Conservation (phyloP, 2,797 vertebrate genomes). For the Danio choprae region DNA sequence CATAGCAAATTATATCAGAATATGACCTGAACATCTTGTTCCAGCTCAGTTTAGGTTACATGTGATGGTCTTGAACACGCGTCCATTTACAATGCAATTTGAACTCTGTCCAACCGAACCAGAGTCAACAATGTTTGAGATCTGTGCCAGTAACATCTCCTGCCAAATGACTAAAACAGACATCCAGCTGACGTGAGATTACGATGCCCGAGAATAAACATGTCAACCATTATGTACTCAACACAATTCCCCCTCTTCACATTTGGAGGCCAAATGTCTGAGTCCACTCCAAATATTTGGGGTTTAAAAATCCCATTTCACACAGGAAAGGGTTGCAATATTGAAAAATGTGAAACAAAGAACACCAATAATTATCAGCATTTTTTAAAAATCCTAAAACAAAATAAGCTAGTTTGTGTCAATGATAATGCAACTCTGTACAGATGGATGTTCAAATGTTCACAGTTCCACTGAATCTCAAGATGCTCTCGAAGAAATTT, state of each 20-base stretch:
- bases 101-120: slow-evolving; percentile 25
- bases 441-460: not conserved
- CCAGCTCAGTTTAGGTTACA: slow-evolving; percentile 1
- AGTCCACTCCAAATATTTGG: not conserved
- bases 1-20: not conserved
- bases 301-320: not conserved
- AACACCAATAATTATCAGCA: not conserved
- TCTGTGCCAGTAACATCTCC: slow-evolving; percentile 10
- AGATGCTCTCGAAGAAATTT: not conserved
- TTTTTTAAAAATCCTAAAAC: not conserved
- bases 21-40: slow-evolving; percentile 18
- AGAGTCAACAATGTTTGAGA: slow-evolving; percentile 1
- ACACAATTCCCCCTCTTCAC: not conserved
- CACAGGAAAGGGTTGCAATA: not conserved
- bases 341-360: not conserved
- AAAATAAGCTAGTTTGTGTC: not conserved
- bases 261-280: not conserved
- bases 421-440: not conserved
- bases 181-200: slow-evolving; percentile 23
- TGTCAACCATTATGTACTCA: not conserved
- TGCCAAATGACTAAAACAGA: slow-evolving; percentile 42
- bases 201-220: not conserved
- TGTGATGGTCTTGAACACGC: not conserved
- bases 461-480: not conserved
- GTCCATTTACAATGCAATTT: slow-evolving; percentile 11